phyloP scores from a whole-genome alignment of 2,797 vertebrate genomes.

The Otolemur crassicaudatus region DNA sequence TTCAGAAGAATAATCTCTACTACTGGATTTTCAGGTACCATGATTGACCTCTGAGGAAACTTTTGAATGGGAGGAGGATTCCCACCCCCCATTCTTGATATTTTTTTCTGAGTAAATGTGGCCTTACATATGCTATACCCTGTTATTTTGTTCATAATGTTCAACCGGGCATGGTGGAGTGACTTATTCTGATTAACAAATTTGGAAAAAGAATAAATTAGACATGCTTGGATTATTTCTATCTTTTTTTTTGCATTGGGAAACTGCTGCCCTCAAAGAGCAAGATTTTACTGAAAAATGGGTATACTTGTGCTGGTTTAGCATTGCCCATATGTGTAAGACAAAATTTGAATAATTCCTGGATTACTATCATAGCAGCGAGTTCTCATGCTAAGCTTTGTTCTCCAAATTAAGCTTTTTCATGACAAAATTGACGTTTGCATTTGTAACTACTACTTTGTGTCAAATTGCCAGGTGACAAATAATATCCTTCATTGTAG shows the following conservation, averaged over 20 bases:
- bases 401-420: background rate
- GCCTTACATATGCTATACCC: background rate
- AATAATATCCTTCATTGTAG: background rate
- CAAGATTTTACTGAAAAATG: constrained; percentile 9
- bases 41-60: background rate
- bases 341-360: background rate
- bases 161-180: fast-evolving
- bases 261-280: constrained; percentile 1
- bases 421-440: constrained; percentile 1
- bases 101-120: background rate
- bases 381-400: background rate
- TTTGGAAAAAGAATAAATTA: constrained; percentile 37
- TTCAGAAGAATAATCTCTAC: background rate
- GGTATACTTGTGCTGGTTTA: background rate
- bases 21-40: background rate
- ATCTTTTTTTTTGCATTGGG: background rate
- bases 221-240: background rate
- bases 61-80: background rate
- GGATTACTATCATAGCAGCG: background rate
- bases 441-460: background rate
- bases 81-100: background rate
- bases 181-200: background rate
- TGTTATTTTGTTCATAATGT: background rate
- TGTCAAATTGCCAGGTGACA: background rate
- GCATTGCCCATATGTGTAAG: background rate